Evolutionary conservation across 2,888 invertebrate genomes (phyloP), one percentile per base, ranked within the genome.

Genomic region (Drosophila cyrtoloma): DNA sequence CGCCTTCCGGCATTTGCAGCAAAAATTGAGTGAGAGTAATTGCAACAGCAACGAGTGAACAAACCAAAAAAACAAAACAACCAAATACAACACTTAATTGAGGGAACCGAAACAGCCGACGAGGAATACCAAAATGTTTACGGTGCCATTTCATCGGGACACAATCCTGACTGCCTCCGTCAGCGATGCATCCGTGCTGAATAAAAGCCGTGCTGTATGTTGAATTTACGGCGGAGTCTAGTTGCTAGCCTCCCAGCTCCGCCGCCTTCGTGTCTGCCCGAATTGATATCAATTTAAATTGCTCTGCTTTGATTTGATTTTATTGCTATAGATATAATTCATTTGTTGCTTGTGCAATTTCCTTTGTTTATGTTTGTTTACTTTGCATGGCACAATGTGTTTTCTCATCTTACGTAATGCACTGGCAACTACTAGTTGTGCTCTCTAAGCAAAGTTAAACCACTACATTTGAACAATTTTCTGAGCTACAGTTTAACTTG

Each of bases 101-200:
- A 26, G 26, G 16, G 16, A 47, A 47, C 2, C 16, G 59, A 22
- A 28, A 60, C 44, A 42, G 39, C 35, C 55, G n/a, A 52, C 2
- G 47, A 59, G 6, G 12, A 50, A 26, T 58, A 50, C 44, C 53
- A 84, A 79, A 79, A 93, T 93, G 93, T 93, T 93, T 81, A 93
- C 93, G 53, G 86, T 93, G 77, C 93, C 93, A 75, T 93, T 92
- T 86, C 89, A 94, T 91, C 93, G 93, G 77, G 93, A 94, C 82
- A 93, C 92, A 63, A 92, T 93, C 77, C 89, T 94, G 70, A 95
- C 95, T 74, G 94, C 94, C 75, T 95, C 95, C 28, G 94, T 95
- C 78, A 96, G 96, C 77, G 96, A 96, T 93, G 96, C 96, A 6
- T 96, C 96, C 5, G 94, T 95, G 68, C 94, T 95, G 64, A 94